Base-by-base conservation (phyloP, 2,888 invertebrate species). In the Cryptus viduatorius region DNA sequence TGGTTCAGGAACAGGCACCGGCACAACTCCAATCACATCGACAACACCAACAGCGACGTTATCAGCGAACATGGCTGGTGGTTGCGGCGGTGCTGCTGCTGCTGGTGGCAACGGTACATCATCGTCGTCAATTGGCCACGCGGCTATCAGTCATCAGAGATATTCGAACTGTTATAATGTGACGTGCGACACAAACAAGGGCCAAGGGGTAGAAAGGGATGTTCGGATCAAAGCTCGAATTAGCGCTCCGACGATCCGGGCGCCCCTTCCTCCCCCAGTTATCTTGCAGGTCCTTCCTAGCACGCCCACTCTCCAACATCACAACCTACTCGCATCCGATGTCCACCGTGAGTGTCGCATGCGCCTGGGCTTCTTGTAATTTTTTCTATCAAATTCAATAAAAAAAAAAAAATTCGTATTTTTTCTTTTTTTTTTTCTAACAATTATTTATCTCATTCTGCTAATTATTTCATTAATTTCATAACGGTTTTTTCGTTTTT, bases 211-310 rank as follows among this genome's bases (percentile, higher is more conserved):
- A 80, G 44, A 87, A 89, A 88, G 90, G 89, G 92, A 86, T 86
- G 90, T 85, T 77, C 87, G 87, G 88, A 90, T 87, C 82, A 87
- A 88, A 78, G 85, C 84, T 82, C 86, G 88, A 65, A 86, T 80
- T 82, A 85, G 88, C 71, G 86, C 83, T 59, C 88, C 89, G 75
- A 86, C 86, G 85, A 91, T 90, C 89, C 90, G 91, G 90, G 89
- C 92, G 90, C 91, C 90, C 87, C 94, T 94, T 94, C 96, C 95
- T 93, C 96, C 96, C 94, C 96, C 96, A 95, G 96, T 96, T 95
- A 95, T 96, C 94, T 96, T 96, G 95, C 96, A 96, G 96, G 96
- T 96, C 95, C 96, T 96, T 95, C 95, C 95, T 93, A 93, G 93
- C 93, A 93, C 93, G 92, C 91, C 93, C 88, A 92, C 91, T 92